Conservation (phyloP, 2,797 vertebrate genomes). For the Triplophysa bombifrons region DNA sequence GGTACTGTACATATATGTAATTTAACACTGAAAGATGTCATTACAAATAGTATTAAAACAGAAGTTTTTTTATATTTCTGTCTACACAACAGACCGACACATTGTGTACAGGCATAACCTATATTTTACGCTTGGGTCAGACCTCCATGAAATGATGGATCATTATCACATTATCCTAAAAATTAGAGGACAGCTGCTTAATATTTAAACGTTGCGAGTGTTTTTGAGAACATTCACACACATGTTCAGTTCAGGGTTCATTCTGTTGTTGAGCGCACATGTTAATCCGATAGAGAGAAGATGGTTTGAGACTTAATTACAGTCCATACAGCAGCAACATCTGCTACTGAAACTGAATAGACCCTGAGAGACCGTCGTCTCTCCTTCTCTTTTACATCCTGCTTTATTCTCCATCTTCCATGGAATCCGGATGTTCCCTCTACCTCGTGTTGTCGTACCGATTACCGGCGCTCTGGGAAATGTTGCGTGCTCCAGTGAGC, state of each 20-base stretch:
- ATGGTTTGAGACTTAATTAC: conserved; percentile 37
- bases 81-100: background rate
- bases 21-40: background rate
- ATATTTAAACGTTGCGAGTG: conserved; percentile 18
- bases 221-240: conserved; percentile 45
- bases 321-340: conserved; percentile 29
- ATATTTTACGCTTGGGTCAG: conserved; percentile 1
- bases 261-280: conserved; percentile 28
- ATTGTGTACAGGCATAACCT: background rate
- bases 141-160: background rate
- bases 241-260: conserved; percentile 48
- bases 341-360: conserved; percentile 43
- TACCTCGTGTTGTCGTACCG: conserved; percentile 53
- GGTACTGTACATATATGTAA: background rate
- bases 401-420: conserved; percentile 32
- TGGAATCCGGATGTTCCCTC: conserved; percentile 43
- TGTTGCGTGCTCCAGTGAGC: conserved; percentile 49
- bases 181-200: conserved; percentile 11
- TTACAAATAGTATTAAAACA: background rate
- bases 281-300: conserved; percentile 21
- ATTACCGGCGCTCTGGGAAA: conserved; percentile 52
- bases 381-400: conserved; percentile 11
- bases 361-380: background rate
- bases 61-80: background rate
- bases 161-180: background rate